Conservation (phyloP, 2,113 vertebrate species). For the Neofelis nebulosa region DNA sequence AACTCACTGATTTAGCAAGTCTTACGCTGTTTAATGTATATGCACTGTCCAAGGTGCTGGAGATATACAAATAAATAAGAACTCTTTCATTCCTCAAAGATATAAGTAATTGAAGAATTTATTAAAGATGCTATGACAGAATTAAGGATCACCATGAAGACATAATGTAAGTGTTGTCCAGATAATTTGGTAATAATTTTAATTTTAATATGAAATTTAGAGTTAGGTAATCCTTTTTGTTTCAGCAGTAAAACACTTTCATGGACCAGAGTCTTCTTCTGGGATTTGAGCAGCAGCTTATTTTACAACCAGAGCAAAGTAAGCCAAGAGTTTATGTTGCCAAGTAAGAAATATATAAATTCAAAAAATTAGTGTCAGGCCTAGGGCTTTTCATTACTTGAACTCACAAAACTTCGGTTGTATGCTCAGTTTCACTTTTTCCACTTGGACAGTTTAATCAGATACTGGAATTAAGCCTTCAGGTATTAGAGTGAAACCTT, state of each 20-base stretch:
- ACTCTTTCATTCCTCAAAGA: background rate
- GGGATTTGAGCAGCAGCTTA: background rate
- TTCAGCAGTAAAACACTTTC: background rate
- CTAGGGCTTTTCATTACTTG: conserved; percentile 42
- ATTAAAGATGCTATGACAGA: background rate
- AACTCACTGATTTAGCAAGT: background rate
- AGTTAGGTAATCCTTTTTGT: background rate
- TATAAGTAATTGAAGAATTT: background rate
- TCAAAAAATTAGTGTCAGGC: background rate
- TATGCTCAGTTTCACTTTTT: background rate
- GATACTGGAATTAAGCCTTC: conserved; percentile 13
- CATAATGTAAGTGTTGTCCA: background rate
- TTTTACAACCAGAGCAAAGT: conserved; percentile 2
- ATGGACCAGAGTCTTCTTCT: background rate
- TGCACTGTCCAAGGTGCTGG: background rate
- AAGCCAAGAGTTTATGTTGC: background rate
- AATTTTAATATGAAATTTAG: conserved; percentile 1
- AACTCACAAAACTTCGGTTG: conserved; percentile 14
- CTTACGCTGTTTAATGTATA: too few relatives aligned
- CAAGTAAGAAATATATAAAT: conserved; percentile 53
- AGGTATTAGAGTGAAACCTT: background rate
- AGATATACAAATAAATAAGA: background rate
- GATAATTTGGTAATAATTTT: background rate
- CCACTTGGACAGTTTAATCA: background rate
- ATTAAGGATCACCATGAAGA: background rate